Evolutionary conservation across 1,140 invertebrate species (phyloP), one percentile per base, ranked within the genome.

Genomic region (Drosophila kikkawai): DNA sequence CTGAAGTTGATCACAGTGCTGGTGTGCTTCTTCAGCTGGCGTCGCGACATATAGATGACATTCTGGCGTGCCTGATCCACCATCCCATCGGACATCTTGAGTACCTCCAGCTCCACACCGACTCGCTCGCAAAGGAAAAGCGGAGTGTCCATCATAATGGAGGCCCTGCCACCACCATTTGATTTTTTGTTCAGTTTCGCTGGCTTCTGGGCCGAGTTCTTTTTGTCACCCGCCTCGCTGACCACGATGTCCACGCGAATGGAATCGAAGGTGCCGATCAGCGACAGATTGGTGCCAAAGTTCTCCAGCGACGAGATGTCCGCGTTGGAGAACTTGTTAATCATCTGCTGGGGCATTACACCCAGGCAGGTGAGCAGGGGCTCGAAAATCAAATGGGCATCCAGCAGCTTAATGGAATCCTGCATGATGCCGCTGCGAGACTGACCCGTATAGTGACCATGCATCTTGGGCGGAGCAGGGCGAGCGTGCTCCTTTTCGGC

Each of bases 171-270:
- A 22, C 53, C 53, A 11, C 93, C 94, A 77, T 93, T 93, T 1
- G 88, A 42, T 63, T 93, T 93, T 39, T 91, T 91, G 50, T 60
- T 65, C 11, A 91, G 17, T 29, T 92, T 92, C 0, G 83, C 50
- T 4, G 88, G 71, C 32, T 91, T 91, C 8, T 79, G 75, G 13
- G 56, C 55, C 8, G 75, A 78, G 51, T 77, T 92, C 32, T 86
- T 91, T 55, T 87, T 87, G 64, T 91, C 85, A 12, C 95, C 95
- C 80, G 95, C 95, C 93, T 97, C 97, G 83, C 96, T 97, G 61
- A 99, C 98, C 19, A 98, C 97, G 91, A 99, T 99, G 92, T 99
- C 97, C 63, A 99, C 97, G 69, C 97, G 95, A 93, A 99, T 96
- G 2, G 95, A 95, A 75, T 98, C 97, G 93, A 99, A 96, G 80